Evolutionary conservation across 2,797 vertebrate species (phyloP).

Genomic region (Fratercula arctica): DNA sequence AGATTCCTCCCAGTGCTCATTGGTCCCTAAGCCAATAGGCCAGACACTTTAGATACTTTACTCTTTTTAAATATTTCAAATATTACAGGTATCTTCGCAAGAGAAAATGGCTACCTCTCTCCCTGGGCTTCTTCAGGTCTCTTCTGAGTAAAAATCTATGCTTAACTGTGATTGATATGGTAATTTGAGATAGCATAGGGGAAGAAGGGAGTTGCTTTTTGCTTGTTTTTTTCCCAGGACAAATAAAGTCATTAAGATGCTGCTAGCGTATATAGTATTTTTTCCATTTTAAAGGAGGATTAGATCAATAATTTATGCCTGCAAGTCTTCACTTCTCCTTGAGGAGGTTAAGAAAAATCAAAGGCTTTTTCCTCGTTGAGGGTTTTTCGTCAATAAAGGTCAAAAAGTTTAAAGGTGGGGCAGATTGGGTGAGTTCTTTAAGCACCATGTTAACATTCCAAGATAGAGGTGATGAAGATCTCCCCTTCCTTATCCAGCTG

Average conservation of each 20-base stretch:
- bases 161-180: background rate
- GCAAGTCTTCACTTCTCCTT: constrained; percentile 8
- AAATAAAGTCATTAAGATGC: background rate
- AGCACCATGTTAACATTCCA: constrained; percentile 33
- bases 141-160: background rate
- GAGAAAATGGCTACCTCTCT: background rate
- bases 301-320: constrained; percentile 45
- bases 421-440: background rate
- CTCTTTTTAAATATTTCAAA: background rate
- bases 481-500: constrained; percentile 4
- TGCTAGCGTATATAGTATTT: background rate
- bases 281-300: constrained; percentile 1
- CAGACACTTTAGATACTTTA: background rate
- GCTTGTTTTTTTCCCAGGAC: background rate
- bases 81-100: background rate
- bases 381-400: constrained; percentile 48
- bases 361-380: background rate
- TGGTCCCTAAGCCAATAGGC: background rate
- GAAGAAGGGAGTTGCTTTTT: background rate
- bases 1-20: background rate
- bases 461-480: constrained; percentile 21
- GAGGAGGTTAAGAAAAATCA: background rate
- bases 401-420: constrained; percentile 11
- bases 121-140: background rate
- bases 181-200: background rate